These are phyloP conservation scores for Cheilosia vernalis DNA, from an alignment of 2,888 invertebrate genomes.

Conservation along the genomic window DNA sequence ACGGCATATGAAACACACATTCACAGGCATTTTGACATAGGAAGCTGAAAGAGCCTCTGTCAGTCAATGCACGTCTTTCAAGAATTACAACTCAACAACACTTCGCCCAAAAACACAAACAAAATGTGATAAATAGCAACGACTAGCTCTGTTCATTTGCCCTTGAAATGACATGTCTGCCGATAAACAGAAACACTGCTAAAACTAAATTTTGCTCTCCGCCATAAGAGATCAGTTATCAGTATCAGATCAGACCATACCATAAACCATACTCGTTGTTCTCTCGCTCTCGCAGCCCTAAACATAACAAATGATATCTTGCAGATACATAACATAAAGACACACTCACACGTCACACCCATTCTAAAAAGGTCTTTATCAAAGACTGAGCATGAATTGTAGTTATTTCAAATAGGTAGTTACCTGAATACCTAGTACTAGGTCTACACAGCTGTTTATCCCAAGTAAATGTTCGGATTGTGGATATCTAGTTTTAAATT, in stretches of 20 bases:
- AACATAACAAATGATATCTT: background rate
- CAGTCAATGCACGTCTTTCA: background rate
- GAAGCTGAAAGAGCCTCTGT: too few species aligned
- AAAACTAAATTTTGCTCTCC: slow-evolving; percentile 5
- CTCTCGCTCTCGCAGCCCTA: slow-evolving; percentile 3
- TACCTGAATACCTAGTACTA: too few species aligned
- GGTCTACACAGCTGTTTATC: too few species aligned
- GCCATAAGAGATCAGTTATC: too few species aligned
- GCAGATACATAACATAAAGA: background rate
- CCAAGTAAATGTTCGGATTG: too few species aligned
- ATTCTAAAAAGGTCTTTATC: background rate
- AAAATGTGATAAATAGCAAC: background rate
- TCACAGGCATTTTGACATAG: too few species aligned
- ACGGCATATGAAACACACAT: too few species aligned
- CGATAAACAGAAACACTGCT: slow-evolving; percentile 26
- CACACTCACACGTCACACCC: slow-evolving; percentile 47
- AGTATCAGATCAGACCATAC: too few species aligned
- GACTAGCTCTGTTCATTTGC: slow-evolving; percentile 35
- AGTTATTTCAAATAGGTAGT: too few species aligned
- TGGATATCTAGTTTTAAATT: too few species aligned
- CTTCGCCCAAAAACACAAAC: background rate
- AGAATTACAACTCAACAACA: slow-evolving; percentile 8
- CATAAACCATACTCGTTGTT: slow-evolving; percentile 17
- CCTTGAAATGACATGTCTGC: slow-evolving; percentile 59
- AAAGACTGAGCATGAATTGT: too few species aligned